Percentiles rank a stretch among this genome's conserved stretches.
phyloP scores from a whole-genome alignment of 2,113 vertebrate species.

The Eulacestoma nigropectus region DNA sequence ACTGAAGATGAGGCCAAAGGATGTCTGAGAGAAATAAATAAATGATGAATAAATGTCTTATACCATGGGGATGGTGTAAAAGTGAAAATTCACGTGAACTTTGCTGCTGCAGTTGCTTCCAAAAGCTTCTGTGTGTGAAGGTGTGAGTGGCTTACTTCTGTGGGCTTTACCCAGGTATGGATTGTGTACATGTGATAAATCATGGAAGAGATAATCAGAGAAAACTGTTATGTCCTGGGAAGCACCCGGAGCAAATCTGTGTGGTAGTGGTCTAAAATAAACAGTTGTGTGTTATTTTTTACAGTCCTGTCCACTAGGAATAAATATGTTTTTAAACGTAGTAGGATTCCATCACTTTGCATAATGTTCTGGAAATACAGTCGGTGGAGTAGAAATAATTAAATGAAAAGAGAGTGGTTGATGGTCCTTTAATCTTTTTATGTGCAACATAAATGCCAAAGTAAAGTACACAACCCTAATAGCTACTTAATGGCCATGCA shows the following conservation, averaged over 20 bases:
- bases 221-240: background rate
- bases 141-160: background rate
- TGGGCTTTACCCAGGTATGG: background rate
- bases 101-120: background rate
- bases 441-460: background rate
- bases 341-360: background rate
- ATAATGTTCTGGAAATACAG: background rate
- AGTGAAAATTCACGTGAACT: background rate
- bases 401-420: background rate
- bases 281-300: background rate
- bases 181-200: background rate
- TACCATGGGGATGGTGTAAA: background rate
- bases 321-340: background rate
- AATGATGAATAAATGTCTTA: background rate
- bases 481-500: background rate
- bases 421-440: constrained; percentile 6
- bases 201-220: background rate
- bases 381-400: background rate
- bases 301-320: background rate
- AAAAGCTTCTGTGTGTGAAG: too few relatives aligned
- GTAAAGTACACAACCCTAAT: background rate
- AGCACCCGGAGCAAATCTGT: background rate
- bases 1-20: background rate
- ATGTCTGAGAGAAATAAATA: background rate
- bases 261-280: background rate